Evolutionary conservation across 2,797 vertebrate species (phyloP).

Genomic region (Macrochelys suwanniensis): DNA sequence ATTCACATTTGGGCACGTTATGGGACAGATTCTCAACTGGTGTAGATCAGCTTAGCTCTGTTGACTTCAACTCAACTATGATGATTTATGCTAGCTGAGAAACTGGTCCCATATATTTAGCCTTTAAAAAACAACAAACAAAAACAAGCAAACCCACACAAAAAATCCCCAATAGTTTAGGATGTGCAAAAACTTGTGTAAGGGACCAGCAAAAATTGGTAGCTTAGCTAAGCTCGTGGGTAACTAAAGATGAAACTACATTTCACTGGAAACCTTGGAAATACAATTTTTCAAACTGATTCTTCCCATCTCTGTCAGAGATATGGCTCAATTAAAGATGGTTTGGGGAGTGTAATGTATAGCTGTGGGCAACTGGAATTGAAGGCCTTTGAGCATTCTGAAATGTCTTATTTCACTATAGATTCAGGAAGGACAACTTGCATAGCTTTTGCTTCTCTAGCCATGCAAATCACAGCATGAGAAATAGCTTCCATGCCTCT

Average conservation of each 20-base stretch:
- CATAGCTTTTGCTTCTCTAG: conserved; percentile 25
- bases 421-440: neutral
- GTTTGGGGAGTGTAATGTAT: neutral
- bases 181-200: neutral
- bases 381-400: neutral
- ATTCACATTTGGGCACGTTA: neutral
- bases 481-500: conserved; percentile 53
- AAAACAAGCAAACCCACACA: neutral
- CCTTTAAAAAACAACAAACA: neutral
- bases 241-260: neutral
- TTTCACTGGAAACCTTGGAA: neutral
- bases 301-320: conserved; percentile 6
- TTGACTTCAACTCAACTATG: neutral
- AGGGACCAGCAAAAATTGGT: neutral
- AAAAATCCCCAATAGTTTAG: neutral
- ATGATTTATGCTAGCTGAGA: neutral
- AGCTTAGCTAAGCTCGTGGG: neutral
- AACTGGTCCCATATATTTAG: neutral
- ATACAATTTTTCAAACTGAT: neutral
- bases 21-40: neutral
- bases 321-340: conserved; percentile 17
- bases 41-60: neutral
- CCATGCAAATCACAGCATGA: conserved; percentile 32
- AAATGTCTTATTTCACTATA: neutral
- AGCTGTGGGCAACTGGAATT: neutral